Base-by-base conservation (phyloP, 2,797 vertebrate genomes). In the Centropyge bicolor region DNA sequence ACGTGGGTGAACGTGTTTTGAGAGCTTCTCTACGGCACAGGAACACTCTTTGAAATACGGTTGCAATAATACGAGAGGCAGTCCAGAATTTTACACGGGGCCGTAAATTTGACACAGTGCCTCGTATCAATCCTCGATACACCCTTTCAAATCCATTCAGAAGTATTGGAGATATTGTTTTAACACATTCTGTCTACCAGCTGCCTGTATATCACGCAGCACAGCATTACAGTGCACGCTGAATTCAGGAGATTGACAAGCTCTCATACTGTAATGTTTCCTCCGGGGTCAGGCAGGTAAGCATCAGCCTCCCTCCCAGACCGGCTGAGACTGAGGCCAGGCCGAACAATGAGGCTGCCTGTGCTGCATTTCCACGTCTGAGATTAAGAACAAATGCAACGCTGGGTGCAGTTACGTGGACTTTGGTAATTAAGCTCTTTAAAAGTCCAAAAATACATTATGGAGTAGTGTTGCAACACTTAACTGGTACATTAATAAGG, bases 41-140 rank as follows among this genome's bases (percentile, higher is more conserved):
- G 90, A 92, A 85, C 46, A 57, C 56, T 76, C 64, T 91, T 79
- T 93, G 89, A 95, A 95, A 94, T 94, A 94, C 48, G 78, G 88
- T 86, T 95, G 86, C 87, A 94, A 94, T 94, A 95, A 95, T 88
- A 95, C 69, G 78, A 89, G 86, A 89, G 86, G 88, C 87, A 74
- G 85, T 89, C 78, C 81, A 89, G 81, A 89, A 59, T 87, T 94
- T 92, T 88, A 93, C 85, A 88, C 82, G 13, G 59, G 67, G 79
- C 78, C 59, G 75, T 95, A 92, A 94, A 95, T 95, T 92, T 91
- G 80, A 87, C 72, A 61, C 74, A 56, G 43, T 55, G 69, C 54
- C 61, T 74, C 45, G 74, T 86, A 90, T 87, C 67, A 74, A 71
- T 90, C 86, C 84, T 79, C 13, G 60, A 91, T 89, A 91, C 91